Percentiles rank a stretch among this genome's conserved stretches.
phyloP scores from a whole-genome alignment of 30 jellyfish, hydroid and myxozoan genomes.

The Rhopilema esculentum region DNA sequence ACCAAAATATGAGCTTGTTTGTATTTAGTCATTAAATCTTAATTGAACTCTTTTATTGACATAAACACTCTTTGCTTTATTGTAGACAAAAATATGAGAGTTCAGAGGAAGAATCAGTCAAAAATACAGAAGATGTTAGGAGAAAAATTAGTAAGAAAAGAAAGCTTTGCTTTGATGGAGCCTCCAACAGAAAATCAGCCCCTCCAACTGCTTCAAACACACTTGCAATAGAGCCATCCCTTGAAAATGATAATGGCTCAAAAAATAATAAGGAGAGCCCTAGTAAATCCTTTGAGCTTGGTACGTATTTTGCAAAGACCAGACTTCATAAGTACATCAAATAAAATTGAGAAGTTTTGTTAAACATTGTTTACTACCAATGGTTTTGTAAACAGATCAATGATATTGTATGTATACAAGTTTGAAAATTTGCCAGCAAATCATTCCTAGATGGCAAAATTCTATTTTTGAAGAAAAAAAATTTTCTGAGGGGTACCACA shows the following conservation, averaged over 20 bases:
- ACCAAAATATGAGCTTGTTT: neutral
- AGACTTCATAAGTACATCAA: too few species aligned
- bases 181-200: neutral
- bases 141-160: neutral
- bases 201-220: neutral
- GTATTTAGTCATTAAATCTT: neutral
- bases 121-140: neutral
- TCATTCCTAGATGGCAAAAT: too few species aligned
- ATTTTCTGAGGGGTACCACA: too few species aligned
- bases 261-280: neutral
- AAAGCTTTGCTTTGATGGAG: neutral
- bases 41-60: too few species aligned
- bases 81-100: constrained; percentile 42
- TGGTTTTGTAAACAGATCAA: too few species aligned
- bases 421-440: too few species aligned
- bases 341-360: too few species aligned
- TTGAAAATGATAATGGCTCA: neutral
- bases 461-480: too few species aligned
- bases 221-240: neutral
- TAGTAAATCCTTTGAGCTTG: neutral
- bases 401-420: too few species aligned
- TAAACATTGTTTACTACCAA: too few species aligned
- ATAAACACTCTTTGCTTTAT: neutral
- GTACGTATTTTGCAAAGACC: neutral
- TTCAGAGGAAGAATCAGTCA: constrained; percentile 8